Base-by-base conservation (phyloP, 2,888 invertebrate genomes). In the Flabesymbios commensalis region DNA sequence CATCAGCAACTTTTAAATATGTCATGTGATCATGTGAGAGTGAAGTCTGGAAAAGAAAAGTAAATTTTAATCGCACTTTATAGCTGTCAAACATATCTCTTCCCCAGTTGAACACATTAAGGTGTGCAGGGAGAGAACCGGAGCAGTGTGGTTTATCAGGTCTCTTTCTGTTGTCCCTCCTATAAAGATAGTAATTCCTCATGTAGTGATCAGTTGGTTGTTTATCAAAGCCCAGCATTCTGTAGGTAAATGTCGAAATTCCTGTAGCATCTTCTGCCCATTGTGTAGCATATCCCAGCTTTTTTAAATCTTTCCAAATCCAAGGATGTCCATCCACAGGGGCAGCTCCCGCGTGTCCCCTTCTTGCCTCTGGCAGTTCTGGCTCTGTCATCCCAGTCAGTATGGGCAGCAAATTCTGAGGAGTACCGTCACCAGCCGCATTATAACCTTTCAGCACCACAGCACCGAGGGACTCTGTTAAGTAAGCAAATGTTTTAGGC, bases 181-280 rank as follows among this genome's bases (percentile, higher is more conserved):
- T 53, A 10, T 22, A 28, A 26, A 74, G 39, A 57, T 75, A 75
- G 80, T 89, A 94, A 0, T 92, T 87, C 32, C 94, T 84, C 83
- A 94, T 88, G 78, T 94, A 95, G 81, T 95, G 94, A 83, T 95
- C 92, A 0, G 94, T 93, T 0, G 96, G 96, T 71, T 88, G 88
- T 2, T 86, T 82, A 36, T 87, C 83, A 80, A 96, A 96, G 0
- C 96, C 96, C 70, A 90, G 90, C 77, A 95, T 86, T 7, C 96
- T 87, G 81, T 93, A 93, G 1, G 92, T 92, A 78, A 95, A 97
- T 0, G 93, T 93, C 0, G 94, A 94, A 29, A 90, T 87, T 73
- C 87, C 84, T 0, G 92, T 90, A 71, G 89, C 87, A 78, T 97
- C 96, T 78, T 97, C 96, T 73, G 90, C 90, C 80, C 90, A 96